Conservation (phyloP, 2,888 invertebrate species). For the Chrysotoxum bicinctum region DNA sequence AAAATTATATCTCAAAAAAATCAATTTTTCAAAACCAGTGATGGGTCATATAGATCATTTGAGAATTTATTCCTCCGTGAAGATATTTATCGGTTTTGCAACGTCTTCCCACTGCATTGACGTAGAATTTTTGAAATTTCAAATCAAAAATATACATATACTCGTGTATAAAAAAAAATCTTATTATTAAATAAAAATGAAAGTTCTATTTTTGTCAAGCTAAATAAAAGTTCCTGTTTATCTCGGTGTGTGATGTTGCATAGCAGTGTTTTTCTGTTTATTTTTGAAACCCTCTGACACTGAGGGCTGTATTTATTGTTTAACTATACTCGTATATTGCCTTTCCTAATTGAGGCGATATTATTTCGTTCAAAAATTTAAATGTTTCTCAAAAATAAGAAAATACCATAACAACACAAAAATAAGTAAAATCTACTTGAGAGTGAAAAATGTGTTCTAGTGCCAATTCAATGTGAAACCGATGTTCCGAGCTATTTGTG, state of each 20-base stretch:
- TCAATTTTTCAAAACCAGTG: constrained; percentile 10
- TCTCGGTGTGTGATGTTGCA: constrained; percentile 48
- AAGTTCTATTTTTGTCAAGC: constrained; percentile 66
- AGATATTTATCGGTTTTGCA: constrained; percentile 33
- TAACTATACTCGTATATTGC: background rate
- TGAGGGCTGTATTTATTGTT: constrained; percentile 26
- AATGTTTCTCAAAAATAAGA: constrained; percentile 3
- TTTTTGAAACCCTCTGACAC: constrained; percentile 8
- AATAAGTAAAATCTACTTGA: constrained; percentile 36
- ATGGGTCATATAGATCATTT: constrained; percentile 15
- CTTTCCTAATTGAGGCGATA: constrained; percentile 34
- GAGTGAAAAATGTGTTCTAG: constrained; percentile 51
- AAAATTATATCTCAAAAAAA: background rate
- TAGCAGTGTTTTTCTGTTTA: constrained; percentile 39
- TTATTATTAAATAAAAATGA: constrained; percentile 39
- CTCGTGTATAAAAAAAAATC: background rate
- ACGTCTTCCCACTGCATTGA: constrained; percentile 25
- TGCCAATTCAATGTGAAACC: constrained; percentile 60
- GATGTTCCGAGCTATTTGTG: constrained; percentile 43
- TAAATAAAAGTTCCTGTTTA: constrained; percentile 50
- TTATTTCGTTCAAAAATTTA: constrained; percentile 4
- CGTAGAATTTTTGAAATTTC: constrained; percentile 16
- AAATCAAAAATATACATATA: background rate
- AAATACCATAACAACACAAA: background rate
- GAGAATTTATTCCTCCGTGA: constrained; percentile 20